Evolutionary conservation across 2,888 invertebrate species (phyloP).

Genomic region (Timema cristinae): DNA sequence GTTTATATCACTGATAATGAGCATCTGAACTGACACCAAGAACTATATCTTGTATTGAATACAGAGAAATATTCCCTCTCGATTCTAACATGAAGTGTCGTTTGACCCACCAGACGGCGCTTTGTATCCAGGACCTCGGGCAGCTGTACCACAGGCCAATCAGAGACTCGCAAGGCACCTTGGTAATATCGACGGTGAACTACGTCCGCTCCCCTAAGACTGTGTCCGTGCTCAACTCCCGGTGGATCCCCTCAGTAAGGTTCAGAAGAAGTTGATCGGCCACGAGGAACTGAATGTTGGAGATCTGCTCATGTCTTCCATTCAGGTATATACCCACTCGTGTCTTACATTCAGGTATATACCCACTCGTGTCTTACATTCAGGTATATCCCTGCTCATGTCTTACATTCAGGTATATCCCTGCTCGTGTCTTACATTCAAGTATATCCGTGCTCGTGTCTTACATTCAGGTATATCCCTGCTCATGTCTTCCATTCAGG

Average conservation of each 20-base stretch:
- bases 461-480: too few relatives aligned
- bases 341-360: too few relatives aligned
- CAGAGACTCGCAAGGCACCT: constrained; percentile 82
- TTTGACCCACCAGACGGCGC: constrained; percentile 63
- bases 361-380: too few relatives aligned
- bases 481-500: constrained; percentile 82
- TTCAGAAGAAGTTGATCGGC: constrained; percentile 71
- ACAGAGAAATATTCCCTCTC: too few relatives aligned
- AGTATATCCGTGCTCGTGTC: too few relatives aligned
- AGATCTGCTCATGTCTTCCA: constrained; percentile 80
- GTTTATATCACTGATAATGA: too few relatives aligned
- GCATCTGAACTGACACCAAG: too few relatives aligned
- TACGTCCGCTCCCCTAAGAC: constrained; percentile 75
- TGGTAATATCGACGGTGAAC: constrained; percentile 85
- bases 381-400: too few relatives aligned
- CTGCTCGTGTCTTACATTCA: too few relatives aligned
- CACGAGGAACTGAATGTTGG: constrained; percentile 72
- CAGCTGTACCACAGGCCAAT: constrained; percentile 91
- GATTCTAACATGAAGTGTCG: not conserved
- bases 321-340: constrained; percentile 54
- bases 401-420: too few relatives aligned
- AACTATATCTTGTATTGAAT: too few relatives aligned
- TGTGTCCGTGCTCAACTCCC: constrained; percentile 83
- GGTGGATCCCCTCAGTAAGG: constrained; percentile 85
- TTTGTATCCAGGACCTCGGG: constrained; percentile 90